phyloP scores from a whole-genome alignment of 2,888 invertebrate species.

The Micropterix aruncella region DNA sequence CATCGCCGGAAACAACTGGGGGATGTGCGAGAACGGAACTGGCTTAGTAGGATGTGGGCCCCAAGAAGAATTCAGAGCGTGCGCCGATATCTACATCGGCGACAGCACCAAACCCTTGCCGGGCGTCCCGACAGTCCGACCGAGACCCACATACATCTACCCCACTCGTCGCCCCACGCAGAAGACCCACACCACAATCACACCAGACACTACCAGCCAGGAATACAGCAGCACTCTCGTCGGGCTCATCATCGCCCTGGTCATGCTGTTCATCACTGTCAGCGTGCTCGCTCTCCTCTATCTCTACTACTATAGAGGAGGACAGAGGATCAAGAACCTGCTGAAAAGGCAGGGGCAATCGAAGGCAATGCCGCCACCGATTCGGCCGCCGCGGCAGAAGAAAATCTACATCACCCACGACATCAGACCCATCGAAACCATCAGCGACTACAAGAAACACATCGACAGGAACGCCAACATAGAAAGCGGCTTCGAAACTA shows the following conservation, averaged over 20 bases:
- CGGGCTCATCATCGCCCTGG: constrained; percentile 44
- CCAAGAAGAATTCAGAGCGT: constrained; percentile 79
- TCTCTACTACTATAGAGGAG: constrained; percentile 63
- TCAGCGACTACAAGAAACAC: constrained; percentile 13
- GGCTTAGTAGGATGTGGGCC: constrained; percentile 78
- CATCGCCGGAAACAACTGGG: constrained; percentile 78
- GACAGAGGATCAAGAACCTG: constrained; percentile 49
- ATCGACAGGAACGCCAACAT: constrained; percentile 22
- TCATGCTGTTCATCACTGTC: constrained; percentile 51
- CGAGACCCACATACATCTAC: constrained; percentile 31
- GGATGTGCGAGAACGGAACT: constrained; percentile 54
- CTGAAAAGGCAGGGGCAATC: constrained; percentile 31
- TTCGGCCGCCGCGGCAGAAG: constrained; percentile 28
- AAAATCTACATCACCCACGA: constrained; percentile 27
- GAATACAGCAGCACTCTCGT: constrained; percentile 33
- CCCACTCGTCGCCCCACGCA: constrained; percentile 28
- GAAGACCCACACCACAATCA: constrained; percentile 22
- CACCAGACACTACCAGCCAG: constrained; percentile 22
- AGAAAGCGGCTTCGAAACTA: constrained; percentile 35
- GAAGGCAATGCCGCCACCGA: constrained; percentile 24
- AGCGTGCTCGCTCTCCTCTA: constrained; percentile 53
- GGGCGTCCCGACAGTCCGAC: constrained; percentile 28
- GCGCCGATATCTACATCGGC: constrained; percentile 66
- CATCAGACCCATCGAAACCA: constrained; percentile 24
- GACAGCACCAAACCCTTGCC: constrained; percentile 30